Evolutionary conservation across 1,140 invertebrate species (phyloP), one percentile per base, ranked within the genome.

Genomic region (Adelges cooleyi): DNA sequence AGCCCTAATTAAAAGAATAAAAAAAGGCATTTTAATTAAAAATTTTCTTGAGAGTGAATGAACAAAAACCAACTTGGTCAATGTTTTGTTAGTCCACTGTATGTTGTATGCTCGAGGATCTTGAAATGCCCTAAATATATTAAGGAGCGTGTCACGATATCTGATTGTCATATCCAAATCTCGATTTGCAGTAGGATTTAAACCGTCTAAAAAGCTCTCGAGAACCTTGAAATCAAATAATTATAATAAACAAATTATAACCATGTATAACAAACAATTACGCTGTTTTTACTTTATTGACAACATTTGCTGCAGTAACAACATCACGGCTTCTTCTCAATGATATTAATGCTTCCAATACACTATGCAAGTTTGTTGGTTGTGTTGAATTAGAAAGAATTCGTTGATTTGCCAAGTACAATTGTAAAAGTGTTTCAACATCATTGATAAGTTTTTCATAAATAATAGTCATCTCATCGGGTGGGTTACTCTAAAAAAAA

Each of bases 61-160:
- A 53, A 17, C 17, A 17, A 17, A 54, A 15, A 66, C 73, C 72
- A 80, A 88, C 74, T 84, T 82, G 1, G 87, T 93, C 3, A 96
- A 86, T 65, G 94, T 84, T 73, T 93, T 92, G 66, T 87, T 91
- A 1, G 90, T 91, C 86, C 90, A 95, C 33, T 86, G 83, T 70
- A 86, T 83, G 0, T 92, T 92, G 73, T 87, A 95, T 8, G 87
- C 85, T 65, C 89, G 76, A 0, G 80, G 83, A 76, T 95, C 92
- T 78, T 93, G 88, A 46, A 97, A 73, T 3, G 90, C 83, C 73
- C 92, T 93, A 15, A 97, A 77, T 36, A 95, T 86, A 23, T 93
- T 79, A 15, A 97, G 77, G 72, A 95, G 87, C 22, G 92, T 82
- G 69, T 97, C 93, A 49, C 90, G 82, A 73, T 90, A 93, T 18